Evolutionary conservation across 2,888 invertebrate genomes (phyloP).

Genomic region (Plutella xylostella): DNA sequence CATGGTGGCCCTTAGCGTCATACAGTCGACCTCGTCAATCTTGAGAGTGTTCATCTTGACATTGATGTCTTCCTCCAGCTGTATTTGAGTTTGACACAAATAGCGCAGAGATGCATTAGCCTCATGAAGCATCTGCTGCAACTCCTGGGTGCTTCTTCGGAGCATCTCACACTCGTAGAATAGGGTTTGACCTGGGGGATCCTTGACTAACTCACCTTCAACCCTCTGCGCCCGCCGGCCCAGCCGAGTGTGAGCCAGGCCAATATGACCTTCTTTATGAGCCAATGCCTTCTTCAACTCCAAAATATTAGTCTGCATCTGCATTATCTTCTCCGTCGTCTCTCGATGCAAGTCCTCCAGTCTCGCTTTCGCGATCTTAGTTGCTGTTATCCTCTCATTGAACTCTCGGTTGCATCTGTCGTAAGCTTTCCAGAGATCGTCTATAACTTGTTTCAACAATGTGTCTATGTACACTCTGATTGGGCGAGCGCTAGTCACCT

Average conservation of each 20-base stretch:
- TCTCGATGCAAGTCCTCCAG: conserved; percentile 87
- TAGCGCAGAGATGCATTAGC: conserved; percentile 82
- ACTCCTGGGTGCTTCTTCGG: conserved; percentile 72
- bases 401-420: conserved; percentile 84
- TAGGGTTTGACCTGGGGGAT: conserved; percentile 81
- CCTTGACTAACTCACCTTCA: conserved; percentile 85
- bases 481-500: conserved; percentile 78
- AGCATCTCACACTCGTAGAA: conserved; percentile 79
- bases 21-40: conserved; percentile 94
- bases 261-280: conserved; percentile 85
- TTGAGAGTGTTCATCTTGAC: conserved; percentile 91
- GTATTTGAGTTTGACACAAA: conserved; percentile 86
- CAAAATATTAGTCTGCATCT: conserved; percentile 83
- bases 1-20: conserved; percentile 81
- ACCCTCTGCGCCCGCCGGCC: conserved; percentile 84
- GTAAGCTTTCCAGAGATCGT: conserved; percentile 83
- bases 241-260: conserved; percentile 85
- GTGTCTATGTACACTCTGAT: conserved; percentile 84
- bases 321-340: conserved; percentile 74
- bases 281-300: conserved; percentile 81
- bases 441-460: conserved; percentile 82
- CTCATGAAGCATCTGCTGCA: conserved; percentile 79
- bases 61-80: conserved; percentile 93
- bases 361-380: conserved; percentile 81
- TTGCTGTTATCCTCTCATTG: conserved; percentile 79